Percentiles rank a stretch among this genome's conserved stretches.
phyloP scores from a whole-genome alignment of 2,888 invertebrate genomes.

The Euplagia quadripunctaria region DNA sequence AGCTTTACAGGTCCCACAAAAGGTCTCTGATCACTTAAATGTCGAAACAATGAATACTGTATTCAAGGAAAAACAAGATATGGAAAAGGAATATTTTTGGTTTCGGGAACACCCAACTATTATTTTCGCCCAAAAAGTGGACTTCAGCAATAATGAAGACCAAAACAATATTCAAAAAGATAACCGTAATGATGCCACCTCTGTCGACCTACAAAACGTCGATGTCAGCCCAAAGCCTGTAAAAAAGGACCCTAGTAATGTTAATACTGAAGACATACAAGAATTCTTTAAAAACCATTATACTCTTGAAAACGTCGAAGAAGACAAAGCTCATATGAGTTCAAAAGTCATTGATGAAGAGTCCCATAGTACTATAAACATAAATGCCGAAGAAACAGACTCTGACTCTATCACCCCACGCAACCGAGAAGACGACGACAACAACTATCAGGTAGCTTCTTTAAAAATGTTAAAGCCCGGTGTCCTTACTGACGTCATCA shows the following conservation, averaged over 20 bases:
- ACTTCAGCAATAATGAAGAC: neutral
- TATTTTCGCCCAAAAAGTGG: neutral
- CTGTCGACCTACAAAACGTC: neutral
- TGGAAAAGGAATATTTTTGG: neutral
- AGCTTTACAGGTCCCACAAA: neutral
- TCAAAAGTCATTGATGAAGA: neutral
- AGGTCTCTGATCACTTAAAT: neutral
- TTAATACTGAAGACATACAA: neutral
- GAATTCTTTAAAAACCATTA: neutral
- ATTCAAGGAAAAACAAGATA: neutral
- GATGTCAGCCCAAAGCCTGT: neutral
- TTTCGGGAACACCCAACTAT: neutral
- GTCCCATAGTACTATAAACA: neutral
- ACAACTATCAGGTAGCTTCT: neutral
- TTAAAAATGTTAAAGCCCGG: neutral
- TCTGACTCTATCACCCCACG: neutral
- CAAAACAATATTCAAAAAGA: neutral
- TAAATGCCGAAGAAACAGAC: neutral
- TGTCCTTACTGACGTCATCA: neutral
- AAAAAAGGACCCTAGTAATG: neutral
- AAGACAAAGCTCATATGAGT: too few relatives aligned
- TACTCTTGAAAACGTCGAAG: neutral
- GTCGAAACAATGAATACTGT: neutral
- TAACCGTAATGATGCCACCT: neutral
- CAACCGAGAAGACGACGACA: neutral